phyloP scores from a whole-genome alignment of 2,888 invertebrate genomes.

The Diarsia rubi region DNA sequence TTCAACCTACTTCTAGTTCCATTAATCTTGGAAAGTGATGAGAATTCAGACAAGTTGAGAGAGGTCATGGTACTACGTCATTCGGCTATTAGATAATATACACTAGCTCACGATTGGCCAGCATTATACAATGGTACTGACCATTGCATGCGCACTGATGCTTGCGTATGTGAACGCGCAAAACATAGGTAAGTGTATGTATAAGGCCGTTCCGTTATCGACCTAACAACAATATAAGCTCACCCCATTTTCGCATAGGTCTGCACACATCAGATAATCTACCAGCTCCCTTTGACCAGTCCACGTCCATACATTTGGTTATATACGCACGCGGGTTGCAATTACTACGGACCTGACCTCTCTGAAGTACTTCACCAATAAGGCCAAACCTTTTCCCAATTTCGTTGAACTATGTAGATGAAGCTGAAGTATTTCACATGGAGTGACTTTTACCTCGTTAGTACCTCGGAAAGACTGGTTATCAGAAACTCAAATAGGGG shows the following conservation, averaged over 20 bases:
- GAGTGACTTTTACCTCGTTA: not conserved
- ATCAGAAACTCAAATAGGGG: too few species aligned
- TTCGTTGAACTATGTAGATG: not conserved
- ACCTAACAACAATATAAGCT: too few species aligned
- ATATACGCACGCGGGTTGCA: not conserved
- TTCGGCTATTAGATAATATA: constrained; percentile 18
- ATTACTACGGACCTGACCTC: not conserved
- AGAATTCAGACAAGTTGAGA: constrained; percentile 29
- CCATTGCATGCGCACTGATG: not conserved
- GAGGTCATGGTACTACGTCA: constrained; percentile 37
- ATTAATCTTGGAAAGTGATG: constrained; percentile 39
- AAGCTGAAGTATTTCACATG: not conserved
- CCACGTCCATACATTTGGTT: not conserved
- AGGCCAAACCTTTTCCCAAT: not conserved
- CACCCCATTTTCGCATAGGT: too few species aligned
- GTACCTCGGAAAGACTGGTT: not conserved
- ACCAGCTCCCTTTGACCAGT: not conserved
- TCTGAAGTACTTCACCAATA: too few species aligned
- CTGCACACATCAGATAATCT: too few species aligned
- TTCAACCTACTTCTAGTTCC: constrained; percentile 25
- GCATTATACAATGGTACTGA: not conserved
- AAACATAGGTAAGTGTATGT: not conserved
- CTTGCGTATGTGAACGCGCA: not conserved
- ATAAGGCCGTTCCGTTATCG: not conserved
- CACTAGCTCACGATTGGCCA: not conserved